Base-by-base conservation (phyloP, 2,888 invertebrate species). In the Bellardia bayeri region DNA sequence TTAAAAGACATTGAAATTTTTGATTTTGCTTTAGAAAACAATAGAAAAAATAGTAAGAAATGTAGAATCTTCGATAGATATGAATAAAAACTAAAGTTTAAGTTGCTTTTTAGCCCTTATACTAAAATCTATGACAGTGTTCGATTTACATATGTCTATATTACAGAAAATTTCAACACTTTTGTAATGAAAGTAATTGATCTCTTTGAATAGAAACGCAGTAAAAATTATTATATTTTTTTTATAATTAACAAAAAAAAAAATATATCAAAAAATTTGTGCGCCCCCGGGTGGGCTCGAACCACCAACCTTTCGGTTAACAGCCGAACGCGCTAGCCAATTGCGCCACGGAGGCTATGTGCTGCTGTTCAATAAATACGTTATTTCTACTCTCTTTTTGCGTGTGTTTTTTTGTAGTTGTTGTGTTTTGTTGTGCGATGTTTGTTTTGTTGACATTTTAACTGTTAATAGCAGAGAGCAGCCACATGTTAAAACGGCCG, bases 281-380 rank as follows among this genome's bases (percentile, higher is more conserved):
- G 91, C 97, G 97, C 97, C 97, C 97, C 97, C 97, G 97, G 97
- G 97, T 97, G 97, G 97, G 96, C 97, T 98, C 96, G 98, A 98
- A 98, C 98, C 97, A 97, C 97, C 97, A 97, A 97, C 98, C 98
- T 98, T 97, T 98, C 97, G 98, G 97, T 98, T 98, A 98, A 98
- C 98, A 98, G 98, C 97, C 98, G 97, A 98, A 97, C 98, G 98
- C 97, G 97, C 97, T 98, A 97, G 95, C 97, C 97, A 93, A 97
- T 97, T 97, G 97, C 97, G 97, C 97, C 97, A 97, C 97, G 97
- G 93, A 93, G 94, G 93, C 93, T 8, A 81, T 11, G 16, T 64
- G 5, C 11, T 14, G 45, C 1, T 6, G 3, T 7, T 33, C 30
- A 68, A 13, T 37, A 51, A n/a, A 51, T 51, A 2, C n/a, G 9